A percentile compares a stretch with the other conserved stretches of the same genome.
Evolutionary conservation across 2,888 invertebrate species (phyloP).

Genomic region (Drosophila longiperda): DNA sequence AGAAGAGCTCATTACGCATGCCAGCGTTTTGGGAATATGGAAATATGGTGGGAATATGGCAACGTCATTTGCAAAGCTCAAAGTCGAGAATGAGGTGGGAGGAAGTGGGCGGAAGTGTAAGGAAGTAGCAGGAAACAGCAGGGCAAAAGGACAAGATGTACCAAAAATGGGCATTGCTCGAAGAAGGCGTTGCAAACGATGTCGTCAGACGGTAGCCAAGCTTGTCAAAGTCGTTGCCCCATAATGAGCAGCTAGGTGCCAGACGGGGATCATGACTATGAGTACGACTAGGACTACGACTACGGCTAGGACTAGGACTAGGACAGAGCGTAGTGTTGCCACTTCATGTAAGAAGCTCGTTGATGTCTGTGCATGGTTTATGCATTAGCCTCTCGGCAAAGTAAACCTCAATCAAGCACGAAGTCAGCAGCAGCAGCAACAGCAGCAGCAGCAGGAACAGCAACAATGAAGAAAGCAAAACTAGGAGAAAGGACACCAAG

Average conservation of each 20-base stretch:
- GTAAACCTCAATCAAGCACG: conserved; percentile 79
- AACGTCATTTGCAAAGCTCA: conserved; percentile 44
- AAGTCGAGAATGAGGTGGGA: conserved; percentile 14
- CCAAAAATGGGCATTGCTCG: conserved; percentile 49
- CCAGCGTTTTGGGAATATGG: conserved; percentile 71
- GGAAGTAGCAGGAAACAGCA: conserved; percentile 28
- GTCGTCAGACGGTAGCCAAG: conserved; percentile 25
- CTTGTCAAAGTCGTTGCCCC: conserved; percentile 61
- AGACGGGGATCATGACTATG: conserved; percentile 18
- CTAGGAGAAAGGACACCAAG: not conserved
- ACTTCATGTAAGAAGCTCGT: conserved; percentile 63
- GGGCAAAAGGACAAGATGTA: conserved; percentile 57
- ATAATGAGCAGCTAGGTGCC: conserved; percentile 72
- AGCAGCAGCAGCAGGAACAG: conserved; percentile 10
- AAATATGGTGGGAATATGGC: conserved; percentile 48
- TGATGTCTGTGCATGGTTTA: conserved; percentile 80
- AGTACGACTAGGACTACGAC: conserved; percentile 14
- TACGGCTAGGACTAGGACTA: conserved; percentile 46
- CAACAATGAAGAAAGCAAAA: conserved; percentile 22
- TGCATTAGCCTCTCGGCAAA: conserved; percentile 74
- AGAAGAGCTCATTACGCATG: conserved; percentile 68
- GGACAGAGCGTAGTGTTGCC: conserved; percentile 29
- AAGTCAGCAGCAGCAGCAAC: conserved; percentile 43
- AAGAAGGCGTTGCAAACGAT: conserved; percentile 37
- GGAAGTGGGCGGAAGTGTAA: conserved; percentile 11